Base-by-base conservation (phyloP, 2,797 vertebrate species). In the Mormyrus hasselquistii region DNA sequence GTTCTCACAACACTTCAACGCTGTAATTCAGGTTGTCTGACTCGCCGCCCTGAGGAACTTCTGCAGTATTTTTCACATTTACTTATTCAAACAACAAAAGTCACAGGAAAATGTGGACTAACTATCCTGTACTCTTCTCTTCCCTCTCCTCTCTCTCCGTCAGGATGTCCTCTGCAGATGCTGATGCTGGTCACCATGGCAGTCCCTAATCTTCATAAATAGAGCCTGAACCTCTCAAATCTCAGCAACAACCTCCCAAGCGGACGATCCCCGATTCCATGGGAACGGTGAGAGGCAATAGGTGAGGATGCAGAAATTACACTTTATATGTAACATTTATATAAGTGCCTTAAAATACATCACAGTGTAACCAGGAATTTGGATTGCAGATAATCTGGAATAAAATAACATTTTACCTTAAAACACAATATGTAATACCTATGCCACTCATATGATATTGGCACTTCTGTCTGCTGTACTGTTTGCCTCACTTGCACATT, bases 201-300 rank as follows among this genome's bases (percentile, higher is more conserved):
- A 85, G 93, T 90, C 89, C 85, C 73, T 38, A 89, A 89, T 87
- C 92, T 95, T 95, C 95, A 92, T 95, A 95, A 89, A 57, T 88
- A 92, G 86, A 88, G 94, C 94, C 93, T 92, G 86, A 88, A 86
- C 86, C 90, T 91, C 88, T 91, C 53, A 65, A 50, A 55, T 82
- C 79, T 87, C 59, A 50, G 41, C 55, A 6, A 90, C 91, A 93
- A 96, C 95, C 93, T 94, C 91, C 94, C 89, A 94, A 92, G 91
- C 94, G 94, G 93, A 94, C 94, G 93, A 94, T 96, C 94, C 94
- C 94, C 86, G 88, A 89, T 94, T 95, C 95, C 94, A 97, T 97
- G 97, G 96, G 96, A 95, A 96, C 96, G 0, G 93, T 97, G 93
- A 94, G 96, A 90, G 95, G 96, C 91, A 97, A 97, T 94, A 95